These are phyloP conservation scores for Meliscaeva auricollis DNA, from an alignment of 2,888 invertebrate species.

Conservation along the genomic window DNA sequence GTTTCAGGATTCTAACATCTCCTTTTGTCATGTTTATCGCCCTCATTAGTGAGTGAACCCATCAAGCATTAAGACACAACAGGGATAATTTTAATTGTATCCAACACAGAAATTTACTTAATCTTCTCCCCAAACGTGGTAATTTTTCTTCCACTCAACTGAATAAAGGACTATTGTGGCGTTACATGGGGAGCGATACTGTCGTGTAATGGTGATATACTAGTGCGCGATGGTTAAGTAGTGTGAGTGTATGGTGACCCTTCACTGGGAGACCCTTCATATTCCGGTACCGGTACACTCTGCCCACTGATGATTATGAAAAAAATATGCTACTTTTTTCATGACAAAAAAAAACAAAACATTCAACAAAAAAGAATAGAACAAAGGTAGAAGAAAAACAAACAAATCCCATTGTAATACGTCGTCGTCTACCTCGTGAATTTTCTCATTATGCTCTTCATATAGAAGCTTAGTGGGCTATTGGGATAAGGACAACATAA, in stretches of 20 bases:
- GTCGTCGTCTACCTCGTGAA: constrained; percentile 66
- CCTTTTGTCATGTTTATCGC: constrained; percentile 62
- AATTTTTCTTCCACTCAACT: constrained; percentile 67
- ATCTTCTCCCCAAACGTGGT: constrained; percentile 61
- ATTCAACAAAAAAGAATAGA: neutral
- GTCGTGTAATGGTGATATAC: neutral
- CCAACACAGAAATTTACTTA: constrained; percentile 76
- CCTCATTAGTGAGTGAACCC: constrained; percentile 69
- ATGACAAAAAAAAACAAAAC: neutral
- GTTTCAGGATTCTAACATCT: constrained; percentile 53
- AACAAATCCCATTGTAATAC: constrained; percentile 34
- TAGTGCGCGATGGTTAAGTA: neutral
- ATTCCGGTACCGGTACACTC: too few relatives aligned
- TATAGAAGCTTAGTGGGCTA: constrained; percentile 44
- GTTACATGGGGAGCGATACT: constrained; percentile 23
- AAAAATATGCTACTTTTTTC: constrained; percentile 35
- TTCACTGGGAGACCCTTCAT: constrained; percentile 40
- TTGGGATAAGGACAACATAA: constrained; percentile 67
- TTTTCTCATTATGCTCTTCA: constrained; percentile 73
- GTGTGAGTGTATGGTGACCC: neutral
- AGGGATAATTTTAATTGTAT: constrained; percentile 75
- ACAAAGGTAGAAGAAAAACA: constrained; percentile 33
- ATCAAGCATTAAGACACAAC: constrained; percentile 73
- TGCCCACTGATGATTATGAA: constrained; percentile 26
- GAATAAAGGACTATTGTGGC: constrained; percentile 68